Evolutionary conservation across 2,888 invertebrate species (phyloP).

Genomic region (Drosophila crucigera): DNA sequence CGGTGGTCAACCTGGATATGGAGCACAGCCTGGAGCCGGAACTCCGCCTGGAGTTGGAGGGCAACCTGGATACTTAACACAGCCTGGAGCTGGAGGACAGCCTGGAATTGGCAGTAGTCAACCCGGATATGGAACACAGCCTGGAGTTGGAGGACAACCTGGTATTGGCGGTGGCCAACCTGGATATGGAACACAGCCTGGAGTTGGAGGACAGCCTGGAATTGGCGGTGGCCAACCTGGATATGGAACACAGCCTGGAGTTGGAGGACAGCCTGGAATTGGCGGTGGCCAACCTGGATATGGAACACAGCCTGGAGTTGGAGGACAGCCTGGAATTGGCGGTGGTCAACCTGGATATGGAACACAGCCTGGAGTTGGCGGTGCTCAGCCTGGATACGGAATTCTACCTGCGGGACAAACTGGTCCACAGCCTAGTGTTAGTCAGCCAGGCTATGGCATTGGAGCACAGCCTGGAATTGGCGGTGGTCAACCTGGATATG

Average conservation of each 20-base stretch:
- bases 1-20: slow-evolving; percentile 4
- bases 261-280: fast-evolving
- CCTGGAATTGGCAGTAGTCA: background rate
- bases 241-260: background rate
- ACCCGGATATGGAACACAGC: background rate
- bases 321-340: background rate
- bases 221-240: background rate
- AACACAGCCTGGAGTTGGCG: background rate
- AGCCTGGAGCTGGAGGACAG: background rate
- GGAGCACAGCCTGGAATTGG: background rate
- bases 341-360: background rate
- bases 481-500: background rate
- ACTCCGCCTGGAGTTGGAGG: slow-evolving; percentile 3
- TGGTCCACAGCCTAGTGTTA: no score
- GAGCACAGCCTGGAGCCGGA: background rate
- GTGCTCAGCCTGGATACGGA: background rate
- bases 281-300: background rate
- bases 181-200: background rate
- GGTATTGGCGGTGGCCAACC: background rate
- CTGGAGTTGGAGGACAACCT: fast-evolving
- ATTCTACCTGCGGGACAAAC: no score
- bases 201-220: fast-evolving
- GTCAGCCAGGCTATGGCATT: no score
- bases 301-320: fast-evolving
- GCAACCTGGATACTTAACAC: background rate